Evolutionary conservation across 2,113 vertebrate genomes (phyloP).

Genomic region (Cyprinodon brontotheroides): DNA sequence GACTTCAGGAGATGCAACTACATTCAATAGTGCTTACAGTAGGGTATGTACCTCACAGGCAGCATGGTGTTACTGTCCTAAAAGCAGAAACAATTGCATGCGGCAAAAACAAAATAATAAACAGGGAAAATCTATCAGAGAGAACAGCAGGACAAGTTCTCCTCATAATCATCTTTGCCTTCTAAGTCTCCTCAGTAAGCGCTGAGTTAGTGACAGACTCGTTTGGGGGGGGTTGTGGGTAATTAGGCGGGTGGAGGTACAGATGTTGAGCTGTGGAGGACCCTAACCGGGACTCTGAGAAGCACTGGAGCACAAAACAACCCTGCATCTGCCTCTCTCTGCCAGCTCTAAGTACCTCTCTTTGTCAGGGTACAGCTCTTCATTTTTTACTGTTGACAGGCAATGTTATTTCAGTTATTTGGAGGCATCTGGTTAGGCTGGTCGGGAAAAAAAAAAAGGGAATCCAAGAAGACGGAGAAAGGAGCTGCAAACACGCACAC

Average conservation of each 20-base stretch:
- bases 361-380: slow-evolving; percentile 92
- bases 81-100: not conserved
- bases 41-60: not conserved
- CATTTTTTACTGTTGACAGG: slow-evolving; percentile 99
- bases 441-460: slow-evolving; percentile 56
- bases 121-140: slow-evolving; percentile 6
- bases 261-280: slow-evolving; percentile 87
- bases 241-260: slow-evolving; percentile 88
- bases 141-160: slow-evolving; percentile 24
- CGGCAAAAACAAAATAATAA: not conserved
- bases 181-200: slow-evolving; percentile 37
- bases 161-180: slow-evolving; percentile 47
- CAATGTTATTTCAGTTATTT: slow-evolving; percentile 93
- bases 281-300: slow-evolving; percentile 82
- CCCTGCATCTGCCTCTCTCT: slow-evolving; percentile 88
- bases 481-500: slow-evolving; percentile 57
- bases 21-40: not conserved
- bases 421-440: slow-evolving; percentile 92
- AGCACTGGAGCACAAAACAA: slow-evolving; percentile 81
- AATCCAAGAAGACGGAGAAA: slow-evolving; percentile 27
- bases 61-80: too few relatives aligned
- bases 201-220: slow-evolving; percentile 82
- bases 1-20: not conserved
- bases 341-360: slow-evolving; percentile 88
- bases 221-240: slow-evolving; percentile 79